These are phyloP conservation scores for Phacellophora camtschatica DNA, from an alignment of 30 jellyfish, hydroid and myxozoan species.

Conservation along the genomic window DNA sequence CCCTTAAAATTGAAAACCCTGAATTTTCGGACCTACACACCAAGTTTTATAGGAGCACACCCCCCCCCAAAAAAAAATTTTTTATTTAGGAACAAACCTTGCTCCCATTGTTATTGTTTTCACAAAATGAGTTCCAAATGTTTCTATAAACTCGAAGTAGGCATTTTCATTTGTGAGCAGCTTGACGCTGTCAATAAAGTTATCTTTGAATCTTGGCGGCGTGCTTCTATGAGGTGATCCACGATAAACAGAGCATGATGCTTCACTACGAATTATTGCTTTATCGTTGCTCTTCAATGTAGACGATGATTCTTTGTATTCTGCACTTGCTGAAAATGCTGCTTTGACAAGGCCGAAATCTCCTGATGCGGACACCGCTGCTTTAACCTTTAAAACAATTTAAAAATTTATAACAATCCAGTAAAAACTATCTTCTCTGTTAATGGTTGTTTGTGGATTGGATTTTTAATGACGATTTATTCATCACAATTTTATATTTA, in stretches of 20 bases:
- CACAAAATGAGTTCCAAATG: too few relatives aligned
- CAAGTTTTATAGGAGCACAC: too few relatives aligned
- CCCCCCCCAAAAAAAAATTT: not conserved
- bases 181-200: conserved; percentile 6
- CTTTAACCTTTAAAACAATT: too few relatives aligned
- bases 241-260: conserved; percentile 18
- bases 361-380: conserved; percentile 17
- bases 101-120: conserved; percentile 35
- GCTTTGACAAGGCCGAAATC: not conserved
- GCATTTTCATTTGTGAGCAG: not conserved
- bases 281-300: not conserved
- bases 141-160: not conserved
- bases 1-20: too few relatives aligned
- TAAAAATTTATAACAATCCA: too few relatives aligned
- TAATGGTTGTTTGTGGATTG: too few relatives aligned
- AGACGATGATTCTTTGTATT: not conserved
- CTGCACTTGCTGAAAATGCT: conserved; percentile 41
- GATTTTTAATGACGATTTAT: too few relatives aligned
- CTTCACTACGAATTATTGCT: conserved; percentile 19
- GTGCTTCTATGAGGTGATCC: conserved; percentile 4
- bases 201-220: conserved; percentile 32
- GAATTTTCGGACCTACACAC: too few relatives aligned
- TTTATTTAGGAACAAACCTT: not conserved
- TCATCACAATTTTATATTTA: too few relatives aligned
- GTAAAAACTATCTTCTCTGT: too few relatives aligned